Conservation (phyloP, 2,797 vertebrate species). For the Anabas testudineus region DNA sequence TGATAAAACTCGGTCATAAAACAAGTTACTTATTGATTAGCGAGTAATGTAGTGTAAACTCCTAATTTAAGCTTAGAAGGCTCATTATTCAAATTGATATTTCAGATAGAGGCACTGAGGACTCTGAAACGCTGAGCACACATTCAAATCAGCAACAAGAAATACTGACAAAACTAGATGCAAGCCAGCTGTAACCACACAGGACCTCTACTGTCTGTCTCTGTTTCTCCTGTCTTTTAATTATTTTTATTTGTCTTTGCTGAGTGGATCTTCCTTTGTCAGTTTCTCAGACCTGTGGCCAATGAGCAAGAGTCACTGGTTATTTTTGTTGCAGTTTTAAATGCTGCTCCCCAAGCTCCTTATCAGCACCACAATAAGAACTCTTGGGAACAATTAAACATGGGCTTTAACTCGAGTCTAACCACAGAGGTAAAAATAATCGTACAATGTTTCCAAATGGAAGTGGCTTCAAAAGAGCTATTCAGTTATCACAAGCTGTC, state of each 20-base stretch:
- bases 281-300: conserved; percentile 73
- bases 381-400: conserved; percentile 94
- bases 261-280: conserved; percentile 56
- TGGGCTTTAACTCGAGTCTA: conserved; percentile 88
- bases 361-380: conserved; percentile 94
- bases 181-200: conserved; percentile 7
- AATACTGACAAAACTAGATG: conserved; percentile 18
- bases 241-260: conserved; percentile 18
- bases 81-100: conserved; percentile 48
- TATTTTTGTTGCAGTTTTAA: conserved; percentile 92
- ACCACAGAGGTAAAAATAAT: conserved; percentile 88
- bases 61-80: conserved; percentile 33
- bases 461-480: conserved; percentile 81
- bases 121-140: conserved; percentile 33
- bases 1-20: conserved; percentile 48
- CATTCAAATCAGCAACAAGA: conserved; percentile 30
- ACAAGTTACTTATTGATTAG: conserved; percentile 58
- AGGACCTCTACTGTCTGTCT: conserved; percentile 25
- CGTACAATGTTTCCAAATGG: conserved; percentile 85
- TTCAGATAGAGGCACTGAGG: conserved; percentile 26
- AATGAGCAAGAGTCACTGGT: conserved; percentile 78
- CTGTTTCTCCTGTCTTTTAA: conserved; percentile 1
- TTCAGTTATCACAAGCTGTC: conserved; percentile 83
- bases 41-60: conserved; percentile 23
- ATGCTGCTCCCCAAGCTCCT: conserved; percentile 91